These are phyloP conservation scores for Fragum whitleyi DNA, from an alignment of 2,888 invertebrate genomes.

Conservation along the genomic window DNA sequence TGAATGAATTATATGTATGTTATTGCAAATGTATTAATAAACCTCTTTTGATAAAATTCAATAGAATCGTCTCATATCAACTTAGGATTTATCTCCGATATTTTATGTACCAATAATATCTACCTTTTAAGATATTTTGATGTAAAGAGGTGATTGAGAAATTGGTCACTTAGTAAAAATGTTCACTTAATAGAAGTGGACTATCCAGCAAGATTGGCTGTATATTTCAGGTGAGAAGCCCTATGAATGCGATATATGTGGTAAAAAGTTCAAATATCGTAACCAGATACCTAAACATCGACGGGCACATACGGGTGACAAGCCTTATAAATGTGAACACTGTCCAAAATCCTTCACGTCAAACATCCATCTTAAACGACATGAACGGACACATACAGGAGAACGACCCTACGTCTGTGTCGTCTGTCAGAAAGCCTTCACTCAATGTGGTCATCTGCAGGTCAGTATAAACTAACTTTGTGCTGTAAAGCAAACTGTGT, in stretches of 20 bases:
- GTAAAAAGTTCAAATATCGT: constrained; percentile 61
- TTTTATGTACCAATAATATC: too few species aligned
- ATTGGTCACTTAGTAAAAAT: too few species aligned
- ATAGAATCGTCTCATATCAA: too few species aligned
- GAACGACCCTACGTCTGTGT: constrained; percentile 59
- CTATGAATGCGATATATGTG: constrained; percentile 64
- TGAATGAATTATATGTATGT: too few species aligned
- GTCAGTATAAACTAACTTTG: constrained; percentile 8
- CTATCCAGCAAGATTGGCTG: too few species aligned
- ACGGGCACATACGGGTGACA: constrained; percentile 54
- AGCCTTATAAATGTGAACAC: constrained; percentile 50
- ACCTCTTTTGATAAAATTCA: too few species aligned
- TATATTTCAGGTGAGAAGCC: constrained; percentile 57
- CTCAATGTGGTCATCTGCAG: constrained; percentile 65
- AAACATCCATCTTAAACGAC: constrained; percentile 56
- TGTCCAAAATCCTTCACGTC: constrained; percentile 60
- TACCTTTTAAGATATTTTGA: too few species aligned
- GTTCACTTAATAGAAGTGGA: too few species aligned
- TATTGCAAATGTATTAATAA: too few species aligned
- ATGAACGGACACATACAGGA: constrained; percentile 60
- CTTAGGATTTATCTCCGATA: too few species aligned
- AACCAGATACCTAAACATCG: constrained; percentile 64
- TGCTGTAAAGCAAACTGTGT: too few species aligned
- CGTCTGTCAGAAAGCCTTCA: constrained; percentile 57
- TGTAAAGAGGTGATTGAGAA: too few species aligned